Conservation (phyloP, 2,797 vertebrate genomes). For the Molossus molossus region DNA sequence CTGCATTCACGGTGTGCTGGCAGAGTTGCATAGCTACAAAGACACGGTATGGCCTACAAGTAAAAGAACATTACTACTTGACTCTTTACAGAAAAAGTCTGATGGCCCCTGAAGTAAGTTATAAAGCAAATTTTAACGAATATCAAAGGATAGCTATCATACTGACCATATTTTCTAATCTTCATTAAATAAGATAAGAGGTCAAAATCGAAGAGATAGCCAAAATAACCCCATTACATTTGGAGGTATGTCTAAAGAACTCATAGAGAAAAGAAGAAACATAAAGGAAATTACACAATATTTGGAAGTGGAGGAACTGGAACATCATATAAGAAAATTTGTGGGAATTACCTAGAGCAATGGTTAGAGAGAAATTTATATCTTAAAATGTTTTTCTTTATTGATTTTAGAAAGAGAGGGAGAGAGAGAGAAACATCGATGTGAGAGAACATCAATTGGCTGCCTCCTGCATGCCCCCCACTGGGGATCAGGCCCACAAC, state of each 20-base stretch:
- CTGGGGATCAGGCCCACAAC: too few relatives aligned
- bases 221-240: neutral
- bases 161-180: neutral
- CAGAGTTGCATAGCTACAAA: neutral
- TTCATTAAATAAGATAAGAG: slow-evolving; percentile 11
- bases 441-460: too few relatives aligned
- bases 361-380: neutral
- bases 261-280: neutral
- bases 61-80: neutral
- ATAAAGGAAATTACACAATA: neutral
- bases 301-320: neutral
- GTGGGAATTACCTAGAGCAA: neutral
- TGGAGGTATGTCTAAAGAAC: neutral
- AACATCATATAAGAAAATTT: neutral
- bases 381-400: neutral
- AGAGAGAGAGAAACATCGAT: neutral
- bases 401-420: neutral
- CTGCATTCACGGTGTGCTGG: neutral
- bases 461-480: too few relatives aligned
- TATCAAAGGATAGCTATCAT: neutral
- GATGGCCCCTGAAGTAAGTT: neutral
- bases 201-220: neutral
- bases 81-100: too few relatives aligned
- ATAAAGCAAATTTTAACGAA: slow-evolving; percentile 11
- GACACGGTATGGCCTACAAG: neutral